These are phyloP conservation scores for Prochilodus magdalenae DNA, from an alignment of 2,113 vertebrate species.

Conservation along the genomic window DNA sequence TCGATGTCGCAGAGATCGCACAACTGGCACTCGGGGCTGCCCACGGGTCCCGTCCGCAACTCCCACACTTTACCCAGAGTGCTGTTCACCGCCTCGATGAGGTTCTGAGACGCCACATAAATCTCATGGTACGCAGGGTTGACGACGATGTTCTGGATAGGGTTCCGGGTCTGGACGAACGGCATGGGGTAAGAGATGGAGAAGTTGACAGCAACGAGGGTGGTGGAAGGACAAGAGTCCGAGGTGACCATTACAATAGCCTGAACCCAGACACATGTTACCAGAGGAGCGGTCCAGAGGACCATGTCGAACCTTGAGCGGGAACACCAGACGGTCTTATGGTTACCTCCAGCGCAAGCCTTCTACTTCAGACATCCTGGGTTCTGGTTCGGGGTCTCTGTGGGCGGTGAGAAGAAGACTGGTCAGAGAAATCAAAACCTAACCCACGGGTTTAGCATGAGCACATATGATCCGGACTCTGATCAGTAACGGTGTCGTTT, in stretches of 20 bases:
- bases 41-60: slow-evolving; percentile 84
- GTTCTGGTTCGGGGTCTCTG: not conserved
- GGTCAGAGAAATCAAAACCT: not conserved
- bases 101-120: slow-evolving; percentile 88
- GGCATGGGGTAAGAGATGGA: slow-evolving; percentile 81
- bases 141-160: slow-evolving; percentile 85
- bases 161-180: slow-evolving; percentile 72
- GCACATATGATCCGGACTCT: no score
- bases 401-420: slow-evolving; percentile 20
- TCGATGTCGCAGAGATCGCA: slow-evolving; percentile 79
- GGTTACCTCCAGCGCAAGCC: slow-evolving; percentile 69
- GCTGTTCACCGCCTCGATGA: slow-evolving; percentile 81
- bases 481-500: no score
- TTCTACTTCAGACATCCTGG: slow-evolving; percentile 63
- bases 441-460: no score
- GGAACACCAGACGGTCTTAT: slow-evolving; percentile 41
- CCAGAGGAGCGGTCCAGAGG: slow-evolving; percentile 65
- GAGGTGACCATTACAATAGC: slow-evolving; percentile 63
- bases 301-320: slow-evolving; percentile 71
- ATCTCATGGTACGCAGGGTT: slow-evolving; percentile 75
- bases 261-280: slow-evolving; percentile 74
- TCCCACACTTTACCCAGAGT: slow-evolving; percentile 75
- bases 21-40: slow-evolving; percentile 79
- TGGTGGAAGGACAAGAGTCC: slow-evolving; percentile 74
- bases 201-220: slow-evolving; percentile 79